Evolutionary conservation across 1,140 invertebrate species (phyloP).

Genomic region (Mizuhopecten yessoensis): DNA sequence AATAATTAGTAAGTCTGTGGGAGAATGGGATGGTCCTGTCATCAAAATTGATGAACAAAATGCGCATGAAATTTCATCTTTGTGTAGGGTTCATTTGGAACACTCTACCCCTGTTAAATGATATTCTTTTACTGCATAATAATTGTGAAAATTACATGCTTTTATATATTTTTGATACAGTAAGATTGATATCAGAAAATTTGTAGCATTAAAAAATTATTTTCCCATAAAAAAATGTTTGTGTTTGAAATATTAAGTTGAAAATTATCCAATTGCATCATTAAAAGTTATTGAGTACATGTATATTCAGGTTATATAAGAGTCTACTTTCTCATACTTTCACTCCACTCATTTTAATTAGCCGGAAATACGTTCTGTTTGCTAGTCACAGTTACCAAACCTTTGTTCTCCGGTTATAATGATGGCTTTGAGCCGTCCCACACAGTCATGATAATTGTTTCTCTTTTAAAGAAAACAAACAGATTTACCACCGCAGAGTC

Average conservation of each 20-base stretch:
- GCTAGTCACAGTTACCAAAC: not conserved
- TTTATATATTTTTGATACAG: not conserved
- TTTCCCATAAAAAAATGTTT: not conserved
- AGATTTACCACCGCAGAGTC: not conserved
- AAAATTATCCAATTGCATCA: not conserved
- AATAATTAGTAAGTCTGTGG: not conserved
- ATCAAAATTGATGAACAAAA: not conserved
- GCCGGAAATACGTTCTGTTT: not conserved
- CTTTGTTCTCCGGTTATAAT: not conserved
- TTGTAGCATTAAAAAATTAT: not conserved
- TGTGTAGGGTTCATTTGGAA: not conserved
- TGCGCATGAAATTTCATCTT: not conserved
- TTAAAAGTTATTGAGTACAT: not conserved
- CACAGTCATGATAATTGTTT: not conserved
- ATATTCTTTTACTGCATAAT: not conserved
- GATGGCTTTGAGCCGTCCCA: not conserved
- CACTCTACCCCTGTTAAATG: not conserved
- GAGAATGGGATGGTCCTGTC: not conserved
- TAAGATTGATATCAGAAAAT: not conserved
- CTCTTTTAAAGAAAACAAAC: slow-evolving; percentile 30
- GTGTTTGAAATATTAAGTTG: not conserved
- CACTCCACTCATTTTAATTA: not conserved
- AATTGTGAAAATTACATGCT: not conserved
- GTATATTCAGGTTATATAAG: not conserved
- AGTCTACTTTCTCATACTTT: not conserved